These are phyloP conservation scores for Nymphicus hollandicus DNA, from an alignment of 2,113 vertebrate species.

Conservation along the genomic window DNA sequence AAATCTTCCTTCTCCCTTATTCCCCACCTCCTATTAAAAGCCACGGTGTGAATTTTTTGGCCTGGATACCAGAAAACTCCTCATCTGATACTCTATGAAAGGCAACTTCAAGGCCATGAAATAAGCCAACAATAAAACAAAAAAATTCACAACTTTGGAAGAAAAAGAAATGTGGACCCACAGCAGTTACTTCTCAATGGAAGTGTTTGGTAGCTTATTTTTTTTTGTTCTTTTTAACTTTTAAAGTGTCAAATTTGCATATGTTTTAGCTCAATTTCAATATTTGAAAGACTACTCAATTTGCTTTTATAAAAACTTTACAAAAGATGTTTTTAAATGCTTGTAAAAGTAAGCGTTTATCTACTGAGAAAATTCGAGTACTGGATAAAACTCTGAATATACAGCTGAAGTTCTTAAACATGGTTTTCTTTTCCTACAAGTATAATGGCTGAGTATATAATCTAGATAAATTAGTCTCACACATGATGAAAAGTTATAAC, in stretches of 20 bases:
- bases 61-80: not conserved
- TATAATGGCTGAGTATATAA: slow-evolving; percentile 8
- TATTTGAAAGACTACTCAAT: slow-evolving; percentile 61
- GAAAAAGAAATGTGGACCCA: not conserved
- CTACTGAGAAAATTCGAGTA: slow-evolving; percentile 72
- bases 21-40: slow-evolving; percentile 30
- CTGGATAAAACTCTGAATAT: slow-evolving; percentile 69
- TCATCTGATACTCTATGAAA: not conserved
- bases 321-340: slow-evolving; percentile 76
- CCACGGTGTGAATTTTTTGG: slow-evolving; percentile 22
- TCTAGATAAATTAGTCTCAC: not conserved
- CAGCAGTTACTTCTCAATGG: slow-evolving; percentile 15
- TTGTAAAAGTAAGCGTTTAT: slow-evolving; percentile 71
- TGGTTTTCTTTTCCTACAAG: not conserved
- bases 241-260: slow-evolving; percentile 13
- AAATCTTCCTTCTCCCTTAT: not conserved
- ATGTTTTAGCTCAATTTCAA: slow-evolving; percentile 16
- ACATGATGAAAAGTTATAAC: slow-evolving; percentile 11
- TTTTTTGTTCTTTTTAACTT: slow-evolving; percentile 13
- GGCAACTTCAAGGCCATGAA: slow-evolving; percentile 19
- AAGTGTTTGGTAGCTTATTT: slow-evolving; percentile 12
- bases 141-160: not conserved
- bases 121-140: not conserved
- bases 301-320: slow-evolving; percentile 76
- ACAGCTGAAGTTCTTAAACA: slow-evolving; percentile 40